Evolutionary conservation across 1,140 invertebrate genomes (phyloP), one percentile per base, ranked within the genome.

Genomic region (Papilio aristodemus): DNA sequence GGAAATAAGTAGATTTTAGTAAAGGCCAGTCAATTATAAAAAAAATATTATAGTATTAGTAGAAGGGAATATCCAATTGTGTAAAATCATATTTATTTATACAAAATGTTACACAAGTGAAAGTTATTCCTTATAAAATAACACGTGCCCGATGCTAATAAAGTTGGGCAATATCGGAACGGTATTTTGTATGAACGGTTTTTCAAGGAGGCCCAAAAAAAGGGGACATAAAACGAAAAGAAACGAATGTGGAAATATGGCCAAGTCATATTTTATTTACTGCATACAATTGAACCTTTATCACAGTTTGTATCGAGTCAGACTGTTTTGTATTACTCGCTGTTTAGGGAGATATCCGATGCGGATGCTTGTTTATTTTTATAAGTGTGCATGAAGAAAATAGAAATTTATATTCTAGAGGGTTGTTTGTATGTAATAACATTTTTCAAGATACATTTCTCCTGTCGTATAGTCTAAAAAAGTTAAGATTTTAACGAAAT

Each of bases 241-340:
- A 87, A 89, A 86, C 81, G 86, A 85, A 89, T 83, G 84, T 87
- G 81, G 85, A 87, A 90, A 90, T 91, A 91, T 87, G 87, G 80
- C 78, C 77, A 84, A 87, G 83, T 89, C 86, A 92, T 92, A 91
- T 91, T 90, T 92, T 92, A 92, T 92, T 92, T 91, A 92, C 91
- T 90, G 81, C 87, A 88, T 87, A 91, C 90, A 92, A 91, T 92
- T 78, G 90, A 87, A 87, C 89, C 86, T 91, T 89, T 89, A 92
- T 91, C 90, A 89, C 84, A 76, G 84, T 85, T 82, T 87, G 87
- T 89, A 89, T 87, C 79, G 81, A 85, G 81, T 87, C 84, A 86
- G 78, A 75, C 72, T 85, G 76, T 85, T 89, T 82, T 75, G 78
- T 80, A 85, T 81, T 83, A 77, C 75, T 74, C 74, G 71, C 73